A percentile compares a stretch with the other conserved stretches of the same genome.
phyloP scores from a whole-genome alignment of 2,797 vertebrate genomes.

The Tauraco hartlaubi region DNA sequence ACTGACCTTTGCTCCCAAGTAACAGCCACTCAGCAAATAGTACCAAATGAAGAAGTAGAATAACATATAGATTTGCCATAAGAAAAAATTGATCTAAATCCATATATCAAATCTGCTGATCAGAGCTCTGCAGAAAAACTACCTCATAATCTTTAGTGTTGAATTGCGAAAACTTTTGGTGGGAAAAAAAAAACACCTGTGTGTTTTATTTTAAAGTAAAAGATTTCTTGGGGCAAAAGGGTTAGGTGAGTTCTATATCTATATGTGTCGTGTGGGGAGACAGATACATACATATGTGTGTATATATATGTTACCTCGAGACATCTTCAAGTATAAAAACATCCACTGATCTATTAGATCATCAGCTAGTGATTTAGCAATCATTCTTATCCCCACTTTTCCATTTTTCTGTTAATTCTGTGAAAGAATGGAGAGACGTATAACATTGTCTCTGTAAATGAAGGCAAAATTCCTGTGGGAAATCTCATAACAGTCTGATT shows the following conservation, averaged over 20 bases:
- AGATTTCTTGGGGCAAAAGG: neutral
- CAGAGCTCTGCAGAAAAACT: conserved; percentile 73
- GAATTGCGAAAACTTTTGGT: conserved; percentile 60
- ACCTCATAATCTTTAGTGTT: conserved; percentile 61
- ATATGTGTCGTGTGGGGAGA: fast-evolving
- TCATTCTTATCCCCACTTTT: neutral
- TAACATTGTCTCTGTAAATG: conserved; percentile 48
- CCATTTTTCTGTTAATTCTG: neutral
- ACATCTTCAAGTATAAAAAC: conserved; percentile 27
- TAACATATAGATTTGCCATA: conserved; percentile 87
- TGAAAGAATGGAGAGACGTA: conserved; percentile 18
- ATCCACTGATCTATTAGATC: conserved; percentile 19
- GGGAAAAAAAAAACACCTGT: neutral
- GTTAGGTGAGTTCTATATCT: neutral
- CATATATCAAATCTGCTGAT: conserved; percentile 89
- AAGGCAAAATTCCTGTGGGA: conserved; percentile 58
- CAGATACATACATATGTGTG: neutral
- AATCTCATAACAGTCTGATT: conserved; percentile 69
- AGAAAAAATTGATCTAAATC: conserved; percentile 87
- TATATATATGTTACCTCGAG: neutral
- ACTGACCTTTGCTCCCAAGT: conserved; percentile 88
- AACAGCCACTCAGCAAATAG: conserved; percentile 92
- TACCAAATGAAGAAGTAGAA: conserved; percentile 85
- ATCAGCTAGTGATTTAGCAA: neutral
- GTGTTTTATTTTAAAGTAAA: conserved; percentile 13